A percentile compares a stretch with the other conserved stretches of the same genome.
Conservation (phyloP, 2,888 invertebrate genomes). For the Drosophila mercatorum region DNA sequence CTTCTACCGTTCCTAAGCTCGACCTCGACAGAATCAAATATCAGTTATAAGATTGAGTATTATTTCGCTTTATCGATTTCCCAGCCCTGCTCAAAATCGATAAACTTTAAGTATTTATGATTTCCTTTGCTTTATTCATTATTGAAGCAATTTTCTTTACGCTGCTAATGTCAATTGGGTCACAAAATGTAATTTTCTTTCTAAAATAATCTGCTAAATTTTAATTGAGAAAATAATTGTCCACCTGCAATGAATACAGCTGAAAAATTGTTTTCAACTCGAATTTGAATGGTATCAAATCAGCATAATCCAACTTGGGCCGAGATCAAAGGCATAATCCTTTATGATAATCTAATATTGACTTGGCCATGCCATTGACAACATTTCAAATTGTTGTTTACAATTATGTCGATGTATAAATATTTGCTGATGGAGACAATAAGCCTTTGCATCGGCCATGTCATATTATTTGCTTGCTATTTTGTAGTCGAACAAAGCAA, state of each 20-base stretch:
- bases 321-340: conserved; percentile 5
- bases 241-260: not conserved
- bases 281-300: not conserved
- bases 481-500: conserved; percentile 18
- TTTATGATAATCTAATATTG: conserved; percentile 5
- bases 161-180: not conserved
- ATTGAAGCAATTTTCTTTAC: no score
- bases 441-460: conserved; percentile 5
- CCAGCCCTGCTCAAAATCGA: no score
- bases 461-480: conserved; percentile 16
- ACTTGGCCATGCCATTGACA: not conserved
- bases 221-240: not conserved
- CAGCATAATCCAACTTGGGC: not conserved
- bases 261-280: not conserved
- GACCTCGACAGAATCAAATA: no score
- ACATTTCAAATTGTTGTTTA: conserved; percentile 4
- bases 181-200: not conserved
- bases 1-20: no score
- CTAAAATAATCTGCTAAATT: not conserved
- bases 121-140: no score
- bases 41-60: no score
- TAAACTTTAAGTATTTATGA: no score
- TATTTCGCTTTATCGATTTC: no score
- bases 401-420: conserved; percentile 11
- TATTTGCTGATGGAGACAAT: conserved; percentile 24